Percentiles rank a stretch among this genome's conserved stretches.
These are phyloP conservation scores for Crocodylus rhombifer DNA, from an alignment of 2,797 vertebrate genomes.

Conservation along the genomic window DNA sequence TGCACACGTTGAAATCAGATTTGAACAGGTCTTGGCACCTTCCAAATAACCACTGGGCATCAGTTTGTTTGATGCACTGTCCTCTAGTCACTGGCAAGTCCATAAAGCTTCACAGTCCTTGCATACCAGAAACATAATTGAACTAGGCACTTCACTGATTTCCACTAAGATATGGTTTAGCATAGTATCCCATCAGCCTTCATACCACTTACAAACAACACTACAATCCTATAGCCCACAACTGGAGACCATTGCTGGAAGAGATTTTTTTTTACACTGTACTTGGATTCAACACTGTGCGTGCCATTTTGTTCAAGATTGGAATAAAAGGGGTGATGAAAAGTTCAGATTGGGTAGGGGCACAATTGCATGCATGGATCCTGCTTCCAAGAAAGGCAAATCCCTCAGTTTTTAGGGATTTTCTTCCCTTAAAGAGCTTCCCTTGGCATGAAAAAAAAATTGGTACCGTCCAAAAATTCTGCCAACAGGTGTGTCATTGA, in stretches of 20 bases:
- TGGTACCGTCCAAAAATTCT: neutral
- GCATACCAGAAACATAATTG: fast-evolving
- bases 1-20: fast-evolving
- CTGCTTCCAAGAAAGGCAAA: neutral
- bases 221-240: neutral
- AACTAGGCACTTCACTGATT: fast-evolving
- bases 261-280: neutral
- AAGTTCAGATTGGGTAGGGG: neutral
- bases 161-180: fast-evolving
- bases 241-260: neutral
- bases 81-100: neutral
- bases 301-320: fast-evolving
- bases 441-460: neutral
- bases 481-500: neutral
- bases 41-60: too few relatives aligned
- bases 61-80: fast-evolving
- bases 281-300: too few relatives aligned
- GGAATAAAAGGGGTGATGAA: neutral
- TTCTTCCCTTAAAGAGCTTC: neutral
- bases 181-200: neutral
- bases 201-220: neutral
- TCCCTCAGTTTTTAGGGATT: neutral
- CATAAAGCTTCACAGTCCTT: neutral
- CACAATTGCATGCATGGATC: neutral
- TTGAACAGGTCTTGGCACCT: fast-evolving